Evolutionary conservation across 2,888 invertebrate genomes (phyloP), one percentile per base, ranked within the genome.

Genomic region (Diplolepis rosae): DNA sequence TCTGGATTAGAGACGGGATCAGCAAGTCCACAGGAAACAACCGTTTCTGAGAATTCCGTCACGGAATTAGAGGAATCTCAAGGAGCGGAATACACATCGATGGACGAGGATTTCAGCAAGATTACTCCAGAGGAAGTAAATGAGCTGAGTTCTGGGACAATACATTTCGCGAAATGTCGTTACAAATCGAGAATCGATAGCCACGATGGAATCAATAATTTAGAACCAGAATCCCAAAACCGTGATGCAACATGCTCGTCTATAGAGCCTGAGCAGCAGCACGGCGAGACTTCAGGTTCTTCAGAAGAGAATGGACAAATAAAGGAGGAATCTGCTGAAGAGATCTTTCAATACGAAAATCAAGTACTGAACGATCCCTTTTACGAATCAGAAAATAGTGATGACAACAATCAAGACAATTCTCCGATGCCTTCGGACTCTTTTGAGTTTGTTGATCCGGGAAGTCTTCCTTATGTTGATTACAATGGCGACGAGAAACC

Each of bases 1-100:
- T 89, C 89, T 48, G 89, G 88, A 76, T 79, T 89, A 71, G 89
- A 89, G 74, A 88, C 89, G 68, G 87, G 87, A 75, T 89, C 89
- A 54, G 83, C 84, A 68, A 90, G 89, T 83, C 88, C 89, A 15
- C 86, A 87, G 70, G 89, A 89, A 71, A 88, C 86, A 24, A 89
- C 87, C 2, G 85, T 87, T 15, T 89, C 89, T 11, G 89, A 89
- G 68, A 86, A 85, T 71, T 88, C 87, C 1, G 86, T 83, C 13
- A 85, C 87, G 6, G 89, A 89, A 61, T 80, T 84, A 24, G 87
- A 87, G 39, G 85, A 84, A 35, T 83, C 80, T 65, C 84, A 77
- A 73, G 78, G 82, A 2, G 82, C 84, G 2, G 87, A 86, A 39
- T 88, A 86, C 56, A 80, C 85, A 32, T 87, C 86, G 1, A 82